A percentile compares a stretch with the other conserved stretches of the same genome.
phyloP scores from a whole-genome alignment of 1,140 invertebrate species.

The Acromyrmex heyeri region DNA sequence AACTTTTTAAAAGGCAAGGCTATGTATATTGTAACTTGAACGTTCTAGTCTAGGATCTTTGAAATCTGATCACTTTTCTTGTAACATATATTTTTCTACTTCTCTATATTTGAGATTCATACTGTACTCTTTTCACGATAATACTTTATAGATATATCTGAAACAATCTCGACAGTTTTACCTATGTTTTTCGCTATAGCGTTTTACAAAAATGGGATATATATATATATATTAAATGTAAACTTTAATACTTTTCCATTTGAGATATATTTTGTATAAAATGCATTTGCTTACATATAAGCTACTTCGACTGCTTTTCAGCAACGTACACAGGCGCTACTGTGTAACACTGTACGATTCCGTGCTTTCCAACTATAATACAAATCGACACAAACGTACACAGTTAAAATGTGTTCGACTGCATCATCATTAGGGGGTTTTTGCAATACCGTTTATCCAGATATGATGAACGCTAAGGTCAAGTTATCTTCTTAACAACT shows the following conservation, averaged over 20 bases:
- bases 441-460: too few relatives aligned
- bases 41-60: not conserved
- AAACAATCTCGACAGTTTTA: slow-evolving; percentile 10
- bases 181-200: not conserved
- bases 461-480: too few relatives aligned
- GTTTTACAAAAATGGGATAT: slow-evolving; percentile 13
- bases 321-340: too few relatives aligned
- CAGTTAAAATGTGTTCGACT: too few relatives aligned
- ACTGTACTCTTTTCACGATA: slow-evolving; percentile 27
- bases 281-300: not conserved
- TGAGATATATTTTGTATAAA: not conserved
- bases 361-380: too few relatives aligned
- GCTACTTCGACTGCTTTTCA: too few relatives aligned
- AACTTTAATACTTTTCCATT: slow-evolving; percentile 21
- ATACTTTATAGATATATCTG: slow-evolving; percentile 5
- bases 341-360: too few relatives aligned
- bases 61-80: slow-evolving; percentile 26
- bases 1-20: not conserved
- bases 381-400: too few relatives aligned
- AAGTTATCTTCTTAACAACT: too few relatives aligned
- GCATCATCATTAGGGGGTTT: too few relatives aligned
- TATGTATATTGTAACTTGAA: slow-evolving; percentile 37
- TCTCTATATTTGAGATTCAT: slow-evolving; percentile 27
- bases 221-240: not conserved
- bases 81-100: slow-evolving; percentile 63